Evolutionary conservation across 2,888 invertebrate species (phyloP).

Genomic region (Torymus texanus): DNA sequence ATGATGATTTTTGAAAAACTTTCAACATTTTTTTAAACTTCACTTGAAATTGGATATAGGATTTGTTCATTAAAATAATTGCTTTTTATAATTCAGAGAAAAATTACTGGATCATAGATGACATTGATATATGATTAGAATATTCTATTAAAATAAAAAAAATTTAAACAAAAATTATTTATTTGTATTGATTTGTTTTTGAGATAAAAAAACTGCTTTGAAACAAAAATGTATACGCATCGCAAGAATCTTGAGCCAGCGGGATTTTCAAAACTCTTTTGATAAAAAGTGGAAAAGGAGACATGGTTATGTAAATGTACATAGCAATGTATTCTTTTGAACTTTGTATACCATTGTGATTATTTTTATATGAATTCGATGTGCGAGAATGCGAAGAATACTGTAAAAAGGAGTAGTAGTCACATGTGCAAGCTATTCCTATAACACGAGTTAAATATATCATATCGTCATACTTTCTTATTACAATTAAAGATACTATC

Average conservation of each 20-base stretch:
- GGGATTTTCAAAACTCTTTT: background rate
- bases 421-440: conserved; percentile 33
- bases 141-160: too few relatives aligned
- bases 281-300: conserved; percentile 8
- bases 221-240: conserved; percentile 13
- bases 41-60: too few relatives aligned
- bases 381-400: background rate
- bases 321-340: conserved; percentile 15
- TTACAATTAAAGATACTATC: conserved; percentile 62
- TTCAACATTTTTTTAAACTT: too few relatives aligned
- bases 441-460: conserved; percentile 61
- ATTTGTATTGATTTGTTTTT: background rate
- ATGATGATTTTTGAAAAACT: too few relatives aligned
- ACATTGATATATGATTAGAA: too few relatives aligned
- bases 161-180: background rate
- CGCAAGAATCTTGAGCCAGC: background rate
- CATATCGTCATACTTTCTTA: conserved; percentile 70
- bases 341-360: conserved; percentile 18
- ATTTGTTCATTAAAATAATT: too few relatives aligned
- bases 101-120: too few relatives aligned
- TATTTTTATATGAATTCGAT: conserved; percentile 32
- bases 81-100: too few relatives aligned
- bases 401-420: conserved; percentile 16
- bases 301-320: background rate
- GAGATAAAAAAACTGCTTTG: background rate